Evolutionary conservation across 2,888 invertebrate species (phyloP).

Genomic region (Branchellion lobata): DNA sequence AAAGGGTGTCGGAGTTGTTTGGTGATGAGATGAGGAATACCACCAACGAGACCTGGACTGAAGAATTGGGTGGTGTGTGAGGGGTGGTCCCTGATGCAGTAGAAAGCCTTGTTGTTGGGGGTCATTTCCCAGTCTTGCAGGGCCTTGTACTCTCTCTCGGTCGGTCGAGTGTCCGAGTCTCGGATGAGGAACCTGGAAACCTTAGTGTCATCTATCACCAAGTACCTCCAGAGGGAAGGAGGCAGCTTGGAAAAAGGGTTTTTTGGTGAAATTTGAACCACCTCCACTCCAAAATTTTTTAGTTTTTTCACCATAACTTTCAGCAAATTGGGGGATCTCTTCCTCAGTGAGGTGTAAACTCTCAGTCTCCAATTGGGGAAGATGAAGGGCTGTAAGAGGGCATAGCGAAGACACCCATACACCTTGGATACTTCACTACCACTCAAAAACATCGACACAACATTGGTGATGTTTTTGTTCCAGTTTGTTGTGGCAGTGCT

Average conservation of each 20-base stretch:
- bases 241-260: conserved; percentile 40
- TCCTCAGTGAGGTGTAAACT: conserved; percentile 46
- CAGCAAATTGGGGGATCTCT: conserved; percentile 18
- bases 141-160: conserved; percentile 49
- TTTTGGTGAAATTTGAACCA: conserved; percentile 45
- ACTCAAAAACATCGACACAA: conserved; percentile 50
- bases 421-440: conserved; percentile 48
- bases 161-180: conserved; percentile 50
- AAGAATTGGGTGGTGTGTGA: conserved; percentile 46
- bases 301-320: conserved; percentile 50
- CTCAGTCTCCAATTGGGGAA: conserved; percentile 51
- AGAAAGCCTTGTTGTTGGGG: conserved; percentile 43
- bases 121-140: conserved; percentile 49
- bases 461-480: conserved; percentile 45
- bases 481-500: conserved; percentile 17
- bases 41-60: conserved; percentile 49
- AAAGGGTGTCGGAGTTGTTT: background rate
- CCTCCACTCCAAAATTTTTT: conserved; percentile 50
- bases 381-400: conserved; percentile 50
- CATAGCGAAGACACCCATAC: conserved; percentile 50
- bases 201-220: conserved; percentile 49
- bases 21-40: conserved; percentile 44
- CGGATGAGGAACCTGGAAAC: conserved; percentile 51
- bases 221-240: conserved; percentile 50
- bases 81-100: conserved; percentile 53